These are phyloP conservation scores for Oryctes rhinoceros DNA, from an alignment of 1,140 invertebrate genomes.

Conservation along the genomic window DNA sequence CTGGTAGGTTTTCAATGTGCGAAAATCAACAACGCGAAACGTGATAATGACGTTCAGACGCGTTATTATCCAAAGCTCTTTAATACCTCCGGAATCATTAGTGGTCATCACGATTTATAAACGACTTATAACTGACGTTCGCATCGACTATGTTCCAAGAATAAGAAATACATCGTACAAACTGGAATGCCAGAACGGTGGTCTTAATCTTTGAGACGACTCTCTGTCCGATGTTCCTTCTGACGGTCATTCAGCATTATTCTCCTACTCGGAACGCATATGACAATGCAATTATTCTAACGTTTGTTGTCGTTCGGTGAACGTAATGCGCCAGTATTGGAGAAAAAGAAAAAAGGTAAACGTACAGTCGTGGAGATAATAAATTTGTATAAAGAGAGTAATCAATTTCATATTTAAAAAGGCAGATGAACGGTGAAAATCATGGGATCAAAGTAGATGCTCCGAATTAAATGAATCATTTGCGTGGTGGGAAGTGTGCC, in stretches of 20 bases:
- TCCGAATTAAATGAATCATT: too few relatives aligned
- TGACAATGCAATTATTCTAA: conserved; percentile 37
- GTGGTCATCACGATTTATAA: neutral
- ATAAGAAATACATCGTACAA: conserved; percentile 15
- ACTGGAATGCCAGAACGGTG: conserved; percentile 11
- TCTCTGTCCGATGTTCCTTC: conserved; percentile 6
- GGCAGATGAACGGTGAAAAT: too few relatives aligned
- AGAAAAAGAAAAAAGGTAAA: neutral
- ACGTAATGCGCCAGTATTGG: neutral
- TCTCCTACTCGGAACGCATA: conserved; percentile 22
- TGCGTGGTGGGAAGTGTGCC: too few relatives aligned
- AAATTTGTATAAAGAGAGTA: too few relatives aligned
- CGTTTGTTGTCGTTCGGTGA: conserved; percentile 36
- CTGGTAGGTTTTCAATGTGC: neutral
- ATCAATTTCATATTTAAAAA: too few relatives aligned
- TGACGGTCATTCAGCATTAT: neutral
- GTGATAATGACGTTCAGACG: neutral
- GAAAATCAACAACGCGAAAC: neutral
- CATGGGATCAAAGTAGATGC: too few relatives aligned
- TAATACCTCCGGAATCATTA: neutral
- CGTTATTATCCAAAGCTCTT: neutral
- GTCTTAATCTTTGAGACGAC: neutral
- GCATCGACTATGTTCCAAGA: neutral
- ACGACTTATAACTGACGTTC: neutral
- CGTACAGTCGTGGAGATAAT: too few relatives aligned